Evolutionary conservation across 2,888 invertebrate species (phyloP).

Genomic region (Acleris holmiana): DNA sequence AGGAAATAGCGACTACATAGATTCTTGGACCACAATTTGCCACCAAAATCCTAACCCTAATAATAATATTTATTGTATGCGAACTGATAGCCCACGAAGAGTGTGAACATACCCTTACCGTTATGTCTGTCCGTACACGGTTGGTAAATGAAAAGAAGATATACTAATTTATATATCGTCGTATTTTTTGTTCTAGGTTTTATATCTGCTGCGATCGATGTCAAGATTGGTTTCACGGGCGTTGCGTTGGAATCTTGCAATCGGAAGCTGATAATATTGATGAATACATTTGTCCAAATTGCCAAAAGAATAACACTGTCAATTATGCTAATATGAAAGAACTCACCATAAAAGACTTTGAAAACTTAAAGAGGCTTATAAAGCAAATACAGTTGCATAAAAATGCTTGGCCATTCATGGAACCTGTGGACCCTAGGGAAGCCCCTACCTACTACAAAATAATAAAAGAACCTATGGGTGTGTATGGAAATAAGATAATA

Average conservation of each 20-base stretch:
- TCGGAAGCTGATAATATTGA: constrained; percentile 97
- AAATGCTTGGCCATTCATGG: constrained; percentile 99
- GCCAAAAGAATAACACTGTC: constrained; percentile 94
- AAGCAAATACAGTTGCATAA: constrained; percentile 97
- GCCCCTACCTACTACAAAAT: constrained; percentile 98
- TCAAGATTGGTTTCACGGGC: constrained; percentile 99
- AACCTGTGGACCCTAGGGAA: constrained; percentile 97
- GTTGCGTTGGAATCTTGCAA: constrained; percentile 97
- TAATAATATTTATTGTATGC: too few species aligned
- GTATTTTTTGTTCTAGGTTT: constrained; percentile 87
- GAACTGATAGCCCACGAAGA: too few species aligned
- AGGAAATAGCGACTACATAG: too few species aligned
- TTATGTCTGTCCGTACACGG: too few species aligned
- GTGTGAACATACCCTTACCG: too few species aligned
- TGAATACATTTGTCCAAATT: constrained; percentile 98
- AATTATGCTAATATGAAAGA: constrained; percentile 96
- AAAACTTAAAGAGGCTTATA: constrained; percentile 92
- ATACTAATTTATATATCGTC: constrained; percentile 15
- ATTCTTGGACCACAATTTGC: too few species aligned
- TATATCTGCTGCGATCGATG: constrained; percentile 99
- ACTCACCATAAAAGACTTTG: constrained; percentile 91
- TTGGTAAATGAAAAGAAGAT: background rate
- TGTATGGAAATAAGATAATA: constrained; percentile 53
- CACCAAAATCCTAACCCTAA: too few species aligned
- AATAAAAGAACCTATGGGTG: constrained; percentile 98